Conservation (phyloP, 2,797 vertebrate genomes). For the Cyprinodon diabolis region DNA sequence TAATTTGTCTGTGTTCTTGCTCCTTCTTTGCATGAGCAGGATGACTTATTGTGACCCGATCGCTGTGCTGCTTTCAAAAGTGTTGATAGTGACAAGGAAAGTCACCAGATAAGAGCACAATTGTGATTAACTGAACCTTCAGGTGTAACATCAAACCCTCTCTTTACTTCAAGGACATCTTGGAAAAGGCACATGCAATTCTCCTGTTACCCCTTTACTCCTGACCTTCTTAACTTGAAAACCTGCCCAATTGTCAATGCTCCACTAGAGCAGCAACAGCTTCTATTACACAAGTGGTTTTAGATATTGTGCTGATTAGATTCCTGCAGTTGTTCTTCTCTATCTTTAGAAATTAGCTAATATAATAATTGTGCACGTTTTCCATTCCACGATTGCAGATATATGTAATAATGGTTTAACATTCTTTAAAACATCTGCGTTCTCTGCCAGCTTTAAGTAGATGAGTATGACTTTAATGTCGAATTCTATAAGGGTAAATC, state of each 20-base stretch:
- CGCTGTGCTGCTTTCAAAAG: conserved; percentile 4
- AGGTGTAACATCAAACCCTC: conserved; percentile 64
- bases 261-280: conserved; percentile 30
- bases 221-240: conserved; percentile 54
- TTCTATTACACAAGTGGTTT: conserved; percentile 55
- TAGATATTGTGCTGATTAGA: conserved; percentile 58
- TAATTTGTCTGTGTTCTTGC: not conserved
- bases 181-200: conserved; percentile 36
- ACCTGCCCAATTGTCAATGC: conserved; percentile 47
- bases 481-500: not conserved
- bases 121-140: conserved; percentile 62
- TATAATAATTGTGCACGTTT: conserved; percentile 11
- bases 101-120: conserved; percentile 50
- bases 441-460: conserved; percentile 2
- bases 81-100: conserved; percentile 36
- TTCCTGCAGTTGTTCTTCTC: not conserved
- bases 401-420: conserved; percentile 15
- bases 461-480: not conserved
- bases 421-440: not conserved
- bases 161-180: conserved; percentile 31
- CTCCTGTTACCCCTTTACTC: conserved; percentile 68
- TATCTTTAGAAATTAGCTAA: conserved; percentile 18
- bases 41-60: conserved; percentile 41
- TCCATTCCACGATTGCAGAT: conserved; percentile 14
- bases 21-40: conserved; percentile 14